These are phyloP conservation scores for Drosophila persimilis DNA, from an alignment of 1,140 invertebrate genomes.

Conservation along the genomic window DNA sequence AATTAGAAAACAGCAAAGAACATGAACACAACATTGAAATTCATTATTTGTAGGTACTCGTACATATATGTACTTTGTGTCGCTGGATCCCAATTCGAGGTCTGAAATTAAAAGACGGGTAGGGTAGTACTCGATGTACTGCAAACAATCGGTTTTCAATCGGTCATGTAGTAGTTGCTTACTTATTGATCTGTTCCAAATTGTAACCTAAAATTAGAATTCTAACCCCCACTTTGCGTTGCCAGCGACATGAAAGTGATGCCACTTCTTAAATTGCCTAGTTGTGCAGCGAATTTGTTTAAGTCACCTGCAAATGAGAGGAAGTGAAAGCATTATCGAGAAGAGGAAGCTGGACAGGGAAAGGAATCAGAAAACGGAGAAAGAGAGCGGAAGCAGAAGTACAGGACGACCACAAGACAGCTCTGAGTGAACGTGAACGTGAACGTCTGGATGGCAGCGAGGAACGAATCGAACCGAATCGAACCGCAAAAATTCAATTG, in stretches of 20 bases:
- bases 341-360: no score
- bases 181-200: not conserved
- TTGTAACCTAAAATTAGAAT: slow-evolving; percentile 3
- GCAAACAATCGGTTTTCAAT: no score
- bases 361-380: not conserved
- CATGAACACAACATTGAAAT: no score
- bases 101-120: no score
- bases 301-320: slow-evolving; percentile 44
- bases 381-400: not conserved
- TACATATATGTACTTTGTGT: no score
- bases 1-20: no score
- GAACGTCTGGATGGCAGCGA: not conserved
- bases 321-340: not conserved
- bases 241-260: slow-evolving; percentile 33
- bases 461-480: slow-evolving; percentile 4
- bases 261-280: slow-evolving; percentile 38
- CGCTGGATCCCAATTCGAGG: no score
- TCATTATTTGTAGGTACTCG: no score
- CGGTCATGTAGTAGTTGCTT: no score
- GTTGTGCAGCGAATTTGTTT: slow-evolving; percentile 50
- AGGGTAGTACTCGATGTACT: no score
- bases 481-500: slow-evolving; percentile 70
- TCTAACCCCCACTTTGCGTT: not conserved
- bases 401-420: not conserved
- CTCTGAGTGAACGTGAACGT: no score